phyloP scores from a whole-genome alignment of 2,888 invertebrate species.

The Eutolmus rufibarbis region DNA sequence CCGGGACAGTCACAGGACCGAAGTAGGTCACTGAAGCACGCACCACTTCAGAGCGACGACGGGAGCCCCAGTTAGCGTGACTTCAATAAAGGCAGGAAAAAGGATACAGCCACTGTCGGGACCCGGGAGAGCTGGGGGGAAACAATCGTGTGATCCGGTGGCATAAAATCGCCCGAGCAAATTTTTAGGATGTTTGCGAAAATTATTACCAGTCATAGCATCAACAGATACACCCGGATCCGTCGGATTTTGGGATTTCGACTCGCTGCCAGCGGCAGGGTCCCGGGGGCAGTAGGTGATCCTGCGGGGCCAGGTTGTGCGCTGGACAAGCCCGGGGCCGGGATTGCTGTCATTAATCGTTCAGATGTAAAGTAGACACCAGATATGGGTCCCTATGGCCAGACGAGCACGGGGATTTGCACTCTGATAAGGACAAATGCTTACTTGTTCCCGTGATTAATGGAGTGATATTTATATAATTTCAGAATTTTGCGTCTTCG shows the following conservation, averaged over 20 bases:
- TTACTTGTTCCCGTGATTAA: slow-evolving; percentile 46
- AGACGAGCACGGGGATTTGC: slow-evolving; percentile 45
- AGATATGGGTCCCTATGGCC: slow-evolving; percentile 37
- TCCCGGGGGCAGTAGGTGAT: neutral
- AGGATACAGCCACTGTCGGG: neutral
- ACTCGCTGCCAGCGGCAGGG: neutral
- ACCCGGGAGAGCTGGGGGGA: neutral
- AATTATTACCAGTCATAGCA: neutral
- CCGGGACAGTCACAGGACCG: neutral
- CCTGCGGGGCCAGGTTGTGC: neutral
- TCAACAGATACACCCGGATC: slow-evolving; percentile 12
- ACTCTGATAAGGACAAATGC: slow-evolving; percentile 48
- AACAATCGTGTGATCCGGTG: neutral
- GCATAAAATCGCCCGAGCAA: neutral
- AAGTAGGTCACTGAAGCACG: slow-evolving; percentile 29
- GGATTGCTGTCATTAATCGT: slow-evolving; percentile 45
- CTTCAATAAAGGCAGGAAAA: slow-evolving; percentile 15
- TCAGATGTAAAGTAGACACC: slow-evolving; percentile 43
- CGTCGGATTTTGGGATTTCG: neutral
- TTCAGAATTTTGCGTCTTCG: slow-evolving; percentile 44
- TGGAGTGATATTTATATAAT: slow-evolving; percentile 47
- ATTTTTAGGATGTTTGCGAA: neutral
- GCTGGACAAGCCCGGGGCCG: neutral
- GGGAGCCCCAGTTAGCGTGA: neutral
- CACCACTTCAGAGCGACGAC: neutral